Conservation (phyloP, 2,797 vertebrate genomes). For the Holocentrus rufus region DNA sequence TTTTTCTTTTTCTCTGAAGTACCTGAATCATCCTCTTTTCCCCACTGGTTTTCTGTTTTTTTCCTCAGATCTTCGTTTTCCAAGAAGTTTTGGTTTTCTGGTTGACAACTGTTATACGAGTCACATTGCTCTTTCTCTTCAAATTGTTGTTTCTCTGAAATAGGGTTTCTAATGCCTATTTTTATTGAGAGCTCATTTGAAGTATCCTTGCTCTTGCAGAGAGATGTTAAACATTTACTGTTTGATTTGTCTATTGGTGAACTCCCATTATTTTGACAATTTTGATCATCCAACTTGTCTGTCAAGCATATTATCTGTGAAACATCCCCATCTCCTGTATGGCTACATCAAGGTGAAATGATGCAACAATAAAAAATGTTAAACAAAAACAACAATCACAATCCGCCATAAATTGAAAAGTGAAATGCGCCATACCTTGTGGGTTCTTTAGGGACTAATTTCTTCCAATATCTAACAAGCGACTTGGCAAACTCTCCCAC, state of each 20-base stretch:
- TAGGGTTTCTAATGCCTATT: slow-evolving; percentile 3
- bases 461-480: slow-evolving; percentile 84
- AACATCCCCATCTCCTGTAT: slow-evolving; percentile 41
- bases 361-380: slow-evolving; percentile 16
- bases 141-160: slow-evolving; percentile 25
- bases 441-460: slow-evolving; percentile 78
- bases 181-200: slow-evolving; percentile 42
- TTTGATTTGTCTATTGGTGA: slow-evolving; percentile 50
- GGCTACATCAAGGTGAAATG: slow-evolving; percentile 40
- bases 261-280: slow-evolving; percentile 27
- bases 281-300: slow-evolving; percentile 42
- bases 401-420: background rate
- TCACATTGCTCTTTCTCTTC: slow-evolving; percentile 23
- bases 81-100: slow-evolving; percentile 22
- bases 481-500: slow-evolving; percentile 85
- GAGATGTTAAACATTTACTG: slow-evolving; percentile 44
- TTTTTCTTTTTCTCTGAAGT: slow-evolving; percentile 52
- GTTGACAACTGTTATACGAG: slow-evolving; percentile 13
- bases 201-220: slow-evolving; percentile 36
- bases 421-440: slow-evolving; percentile 69
- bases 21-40: slow-evolving; percentile 20
- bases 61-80: slow-evolving; percentile 14
- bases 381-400: slow-evolving; percentile 14
- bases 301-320: slow-evolving; percentile 42
- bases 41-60: slow-evolving; percentile 28